These are phyloP conservation scores for Bucco capensis DNA, from an alignment of 2,113 vertebrate species.

Conservation along the genomic window DNA sequence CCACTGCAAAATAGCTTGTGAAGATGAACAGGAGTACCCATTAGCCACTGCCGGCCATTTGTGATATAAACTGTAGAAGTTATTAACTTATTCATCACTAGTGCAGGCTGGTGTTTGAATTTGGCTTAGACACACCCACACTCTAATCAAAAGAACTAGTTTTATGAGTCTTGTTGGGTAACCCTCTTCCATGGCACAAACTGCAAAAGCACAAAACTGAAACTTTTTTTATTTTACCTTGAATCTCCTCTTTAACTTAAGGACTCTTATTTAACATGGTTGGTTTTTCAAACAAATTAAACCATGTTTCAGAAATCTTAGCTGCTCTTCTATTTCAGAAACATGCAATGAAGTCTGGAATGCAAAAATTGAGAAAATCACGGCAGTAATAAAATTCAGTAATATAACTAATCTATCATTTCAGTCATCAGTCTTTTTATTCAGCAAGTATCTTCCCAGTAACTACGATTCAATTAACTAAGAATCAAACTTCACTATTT, in stretches of 20 bases:
- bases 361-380: background rate
- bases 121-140: background rate
- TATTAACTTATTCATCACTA: background rate
- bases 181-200: background rate
- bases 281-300: background rate
- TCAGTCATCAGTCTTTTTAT: background rate
- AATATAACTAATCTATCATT: background rate
- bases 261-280: background rate
- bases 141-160: background rate
- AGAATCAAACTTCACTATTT: background rate
- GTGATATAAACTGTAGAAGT: background rate
- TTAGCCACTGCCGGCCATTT: background rate
- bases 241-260: background rate
- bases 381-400: background rate
- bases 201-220: background rate
- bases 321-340: constrained; percentile 5
- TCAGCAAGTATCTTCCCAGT: background rate
- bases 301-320: background rate
- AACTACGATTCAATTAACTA: background rate
- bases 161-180: background rate
- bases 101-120: background rate
- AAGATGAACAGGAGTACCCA: constrained; percentile 23
- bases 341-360: background rate
- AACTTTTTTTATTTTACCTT: background rate
- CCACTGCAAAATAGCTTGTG: constrained; percentile 57